A percentile compares a stretch with the other conserved stretches of the same genome.
phyloP scores from a whole-genome alignment of 2,113 vertebrate genomes.

The Nothobranchius kuhntae region DNA sequence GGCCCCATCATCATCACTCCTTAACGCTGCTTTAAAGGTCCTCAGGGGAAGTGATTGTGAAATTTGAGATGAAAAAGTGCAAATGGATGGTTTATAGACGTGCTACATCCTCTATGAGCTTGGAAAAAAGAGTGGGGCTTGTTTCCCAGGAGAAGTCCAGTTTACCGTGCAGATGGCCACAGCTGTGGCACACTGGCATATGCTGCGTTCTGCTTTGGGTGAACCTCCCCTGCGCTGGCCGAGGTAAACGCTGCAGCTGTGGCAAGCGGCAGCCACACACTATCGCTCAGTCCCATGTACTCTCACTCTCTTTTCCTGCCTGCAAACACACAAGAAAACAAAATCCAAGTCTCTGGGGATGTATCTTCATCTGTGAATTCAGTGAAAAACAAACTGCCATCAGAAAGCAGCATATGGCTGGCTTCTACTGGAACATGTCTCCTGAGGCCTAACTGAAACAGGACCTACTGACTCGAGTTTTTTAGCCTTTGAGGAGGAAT shows the following conservation, averaged over 20 bases:
- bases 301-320: background rate
- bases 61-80: conserved; percentile 32
- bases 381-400: conserved; percentile 57
- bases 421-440: conserved; percentile 46
- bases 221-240: conserved; percentile 53
- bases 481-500: conserved; percentile 11
- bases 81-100: conserved; percentile 40
- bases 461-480: conserved; percentile 23
- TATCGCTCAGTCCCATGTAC: background rate
- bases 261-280: conserved; percentile 50
- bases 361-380: conserved; percentile 53
- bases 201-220: conserved; percentile 43
- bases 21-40: background rate
- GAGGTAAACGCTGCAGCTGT: conserved; percentile 56
- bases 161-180: conserved; percentile 49
- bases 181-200: conserved; percentile 55
- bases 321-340: conserved; percentile 29
- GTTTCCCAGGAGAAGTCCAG: conserved; percentile 28
- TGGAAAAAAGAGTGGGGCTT: conserved; percentile 7
- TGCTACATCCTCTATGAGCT: background rate
- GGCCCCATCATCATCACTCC: background rate
- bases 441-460: conserved; percentile 41
- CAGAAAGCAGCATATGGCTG: conserved; percentile 60
- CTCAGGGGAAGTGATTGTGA: background rate
- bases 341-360: conserved; percentile 35